A percentile compares a stretch with the other conserved stretches of the same genome.
Conservation (phyloP, 2,797 vertebrate species). For the Mallotus villosus region DNA sequence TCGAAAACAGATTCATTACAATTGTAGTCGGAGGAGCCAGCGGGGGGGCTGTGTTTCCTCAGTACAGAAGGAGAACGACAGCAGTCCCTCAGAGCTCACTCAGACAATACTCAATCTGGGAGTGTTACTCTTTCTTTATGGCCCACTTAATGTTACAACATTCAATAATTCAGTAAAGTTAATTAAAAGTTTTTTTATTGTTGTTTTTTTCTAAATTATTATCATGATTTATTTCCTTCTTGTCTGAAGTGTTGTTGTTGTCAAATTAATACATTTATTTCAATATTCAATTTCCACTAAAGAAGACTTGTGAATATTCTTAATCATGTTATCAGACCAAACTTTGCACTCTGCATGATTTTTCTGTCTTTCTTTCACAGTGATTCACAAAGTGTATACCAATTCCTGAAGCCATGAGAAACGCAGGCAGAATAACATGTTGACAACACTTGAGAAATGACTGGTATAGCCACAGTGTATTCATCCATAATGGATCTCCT, state of each 20-base stretch:
- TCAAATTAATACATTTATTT: no score
- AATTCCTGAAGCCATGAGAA: constrained; percentile 10
- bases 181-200: no score
- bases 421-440: constrained; percentile 12
- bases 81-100: neutral
- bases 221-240: neutral
- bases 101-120: neutral
- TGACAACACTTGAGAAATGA: constrained; percentile 44
- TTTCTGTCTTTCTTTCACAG: neutral
- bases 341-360: neutral
- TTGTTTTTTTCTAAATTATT: neutral
- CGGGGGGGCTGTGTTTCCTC: constrained; percentile 44
- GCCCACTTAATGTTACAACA: neutral
- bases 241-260: no score
- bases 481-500: constrained; percentile 58
- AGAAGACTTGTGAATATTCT: neutral
- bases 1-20: constrained; percentile 66
- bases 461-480: constrained; percentile 32
- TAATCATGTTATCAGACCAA: neutral
- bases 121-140: neutral
- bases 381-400: neutral
- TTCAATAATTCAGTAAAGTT: neutral
- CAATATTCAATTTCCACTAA: neutral
- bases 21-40: constrained; percentile 47
- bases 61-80: constrained; percentile 33